Percentiles rank a stretch among this genome's conserved stretches.
phyloP scores from a whole-genome alignment of 2,797 vertebrate genomes.

The Yasuhikotakia modesta region DNA sequence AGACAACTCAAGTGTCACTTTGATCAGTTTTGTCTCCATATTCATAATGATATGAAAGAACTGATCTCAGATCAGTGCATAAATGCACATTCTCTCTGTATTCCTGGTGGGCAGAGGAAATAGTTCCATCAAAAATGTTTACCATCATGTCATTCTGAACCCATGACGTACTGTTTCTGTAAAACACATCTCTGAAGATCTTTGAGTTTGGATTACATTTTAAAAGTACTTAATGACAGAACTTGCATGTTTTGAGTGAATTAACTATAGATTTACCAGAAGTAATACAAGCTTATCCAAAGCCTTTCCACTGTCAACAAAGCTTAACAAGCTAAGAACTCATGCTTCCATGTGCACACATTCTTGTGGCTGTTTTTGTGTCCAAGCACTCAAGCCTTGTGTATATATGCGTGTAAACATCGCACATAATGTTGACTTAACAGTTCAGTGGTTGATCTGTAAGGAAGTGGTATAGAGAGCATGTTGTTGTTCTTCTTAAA shows the following conservation, averaged over 20 bases:
- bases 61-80: neutral
- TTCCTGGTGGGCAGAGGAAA: neutral
- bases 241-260: neutral
- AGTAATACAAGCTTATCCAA: conserved; percentile 7
- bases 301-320: conserved; percentile 24
- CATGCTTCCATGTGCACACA: conserved; percentile 1
- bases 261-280: neutral
- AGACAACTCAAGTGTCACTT: neutral
- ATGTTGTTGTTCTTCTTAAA: conserved; percentile 62
- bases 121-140: neutral
- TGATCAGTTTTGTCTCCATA: neutral
- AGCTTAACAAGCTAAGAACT: neutral
- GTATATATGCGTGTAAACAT: conserved; percentile 26
- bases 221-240: neutral
- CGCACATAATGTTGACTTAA: conserved; percentile 40
- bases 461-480: conserved; percentile 50
- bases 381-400: conserved; percentile 21
- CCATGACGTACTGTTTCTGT: neutral
- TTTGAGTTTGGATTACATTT: no score
- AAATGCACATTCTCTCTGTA: neutral
- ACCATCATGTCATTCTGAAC: neutral
- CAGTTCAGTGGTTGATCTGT: conserved; percentile 50
- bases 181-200: neutral
- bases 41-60: neutral
- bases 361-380: conserved; percentile 2